Base-by-base conservation (phyloP, 2,113 vertebrate species). In the Mystacornis crossleyi region DNA sequence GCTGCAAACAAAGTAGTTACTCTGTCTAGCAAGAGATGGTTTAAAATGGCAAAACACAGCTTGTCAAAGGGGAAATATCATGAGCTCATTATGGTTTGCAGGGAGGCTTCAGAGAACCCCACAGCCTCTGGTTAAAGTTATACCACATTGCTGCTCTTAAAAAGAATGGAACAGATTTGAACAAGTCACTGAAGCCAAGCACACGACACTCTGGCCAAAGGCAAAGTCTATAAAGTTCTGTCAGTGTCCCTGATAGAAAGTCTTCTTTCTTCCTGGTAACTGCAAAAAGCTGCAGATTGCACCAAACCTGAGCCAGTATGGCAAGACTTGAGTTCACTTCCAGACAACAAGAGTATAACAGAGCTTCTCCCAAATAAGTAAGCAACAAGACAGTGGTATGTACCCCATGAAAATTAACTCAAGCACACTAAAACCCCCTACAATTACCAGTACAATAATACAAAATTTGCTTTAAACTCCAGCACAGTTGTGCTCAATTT, bases 221-320 rank as follows among this genome's bases (percentile, higher is more conserved):
- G 12, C n/a, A 87, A 89, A 12, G 14, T 17, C 47, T 55, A 4
- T 9, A 11, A 65, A 36, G 9, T 40, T 73, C n/a, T 18, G 14
- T 6, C 34, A 66, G 7, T 31, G 13, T 10, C 23, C 33, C 19
- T 36, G 33, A n/a, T 15, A 12, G 18, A 77, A 89, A 88, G 3
- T 16, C 6, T 84, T 89, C 33, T 38, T 83, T 67, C 45, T 64
- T 79, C 45, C 36, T 54, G 14, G 7, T 26, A 85, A 67, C 18
- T 33, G 6, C 34, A 81, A 53, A 74, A 85, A 80, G 4, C 34
- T 88, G 42, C 33, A 71, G 48, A 45, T 0, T 85, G 33, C 34
- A 75, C 10, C 42, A 69, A 55, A 55, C 10, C 26, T 12, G 1
- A 81, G 65, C 10, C 5, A 4, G 1, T 24, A 51, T 0, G 6